phyloP scores from a whole-genome alignment of 2,888 invertebrate genomes.

The Esperia sulphurella region DNA sequence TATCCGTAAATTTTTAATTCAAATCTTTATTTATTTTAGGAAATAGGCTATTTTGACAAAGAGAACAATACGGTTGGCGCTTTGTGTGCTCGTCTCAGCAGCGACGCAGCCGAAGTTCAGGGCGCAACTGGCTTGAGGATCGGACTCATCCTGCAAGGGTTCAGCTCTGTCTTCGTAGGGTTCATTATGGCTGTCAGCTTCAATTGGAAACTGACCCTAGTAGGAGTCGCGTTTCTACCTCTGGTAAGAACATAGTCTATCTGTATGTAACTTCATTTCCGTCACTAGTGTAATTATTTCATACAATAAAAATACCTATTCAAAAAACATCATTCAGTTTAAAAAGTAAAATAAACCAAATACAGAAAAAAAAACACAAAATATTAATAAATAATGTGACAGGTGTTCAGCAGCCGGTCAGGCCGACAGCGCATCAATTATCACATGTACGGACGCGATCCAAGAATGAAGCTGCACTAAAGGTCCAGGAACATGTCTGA shows the following conservation, averaged over 20 bases:
- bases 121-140: conserved; percentile 81
- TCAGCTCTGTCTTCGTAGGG: conserved; percentile 80
- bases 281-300: no score
- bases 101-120: conserved; percentile 82
- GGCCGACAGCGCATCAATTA: no score
- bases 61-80: conserved; percentile 81
- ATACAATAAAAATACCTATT: no score
- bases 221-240: conserved; percentile 79
- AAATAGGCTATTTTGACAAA: conserved; percentile 82
- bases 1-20: neutral
- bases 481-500: no score
- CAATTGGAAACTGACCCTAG: conserved; percentile 81
- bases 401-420: no score
- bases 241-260: conserved; percentile 74
- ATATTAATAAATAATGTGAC: no score
- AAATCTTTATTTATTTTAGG: conserved; percentile 38
- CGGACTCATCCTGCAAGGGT: conserved; percentile 80
- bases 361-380: no score
- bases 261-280: no score
- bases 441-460: no score
- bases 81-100: conserved; percentile 80
- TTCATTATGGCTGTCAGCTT: conserved; percentile 77
- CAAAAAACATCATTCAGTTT: no score
- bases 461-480: no score
- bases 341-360: no score